Base-by-base conservation (phyloP, 2,113 vertebrate genomes). In the Alosa alosa region DNA sequence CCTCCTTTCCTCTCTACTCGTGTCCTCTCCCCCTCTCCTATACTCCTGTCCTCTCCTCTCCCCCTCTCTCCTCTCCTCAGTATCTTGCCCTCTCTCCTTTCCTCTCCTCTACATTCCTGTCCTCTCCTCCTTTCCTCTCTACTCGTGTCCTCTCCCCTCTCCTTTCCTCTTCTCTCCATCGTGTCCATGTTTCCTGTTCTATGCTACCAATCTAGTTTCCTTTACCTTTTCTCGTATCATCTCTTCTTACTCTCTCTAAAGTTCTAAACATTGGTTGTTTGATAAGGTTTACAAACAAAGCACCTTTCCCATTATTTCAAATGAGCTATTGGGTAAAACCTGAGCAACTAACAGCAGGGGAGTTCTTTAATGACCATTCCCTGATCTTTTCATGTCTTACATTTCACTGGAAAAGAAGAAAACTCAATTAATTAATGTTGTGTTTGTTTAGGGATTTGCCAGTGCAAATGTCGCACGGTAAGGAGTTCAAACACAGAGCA, bases 391-490 rank as follows among this genome's bases (percentile, higher is more conserved):
- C 31, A 75, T 55, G 13, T 55, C 68, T 75, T 31, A 36, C 39
- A 36, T 78, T 78, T 78, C 39, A 78, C 39, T 15, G 2, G 3
- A 78, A 78, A 13, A 52, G 50, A 17, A 52, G 50, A 72, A 78
- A 78, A 41, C 72, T 78, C 72, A 78, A 78, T 78, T 78, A 78
- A 78, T 78, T 78, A 78, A 36, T 36, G 72, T 39, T 36, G 64
- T 72, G 72, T 68, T 68, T 78, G 36, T 36, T 11, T 39, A 6
- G 72, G 72, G 72, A 78, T 78, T 78, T 78, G 72, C 9, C 72
- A 39, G 15, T 36, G 72, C 31, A 78, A 78, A 78, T 78, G 72
- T 78, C 72, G 39, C 72, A 78, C 36, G 5, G 72, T 17, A 15
- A 36, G 11, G 13, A 78, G 72, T 78, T 78, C 72, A 17, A 39